These are phyloP conservation scores for Halcyon senegalensis DNA, from an alignment of 2,113 vertebrate genomes.

Conservation along the genomic window DNA sequence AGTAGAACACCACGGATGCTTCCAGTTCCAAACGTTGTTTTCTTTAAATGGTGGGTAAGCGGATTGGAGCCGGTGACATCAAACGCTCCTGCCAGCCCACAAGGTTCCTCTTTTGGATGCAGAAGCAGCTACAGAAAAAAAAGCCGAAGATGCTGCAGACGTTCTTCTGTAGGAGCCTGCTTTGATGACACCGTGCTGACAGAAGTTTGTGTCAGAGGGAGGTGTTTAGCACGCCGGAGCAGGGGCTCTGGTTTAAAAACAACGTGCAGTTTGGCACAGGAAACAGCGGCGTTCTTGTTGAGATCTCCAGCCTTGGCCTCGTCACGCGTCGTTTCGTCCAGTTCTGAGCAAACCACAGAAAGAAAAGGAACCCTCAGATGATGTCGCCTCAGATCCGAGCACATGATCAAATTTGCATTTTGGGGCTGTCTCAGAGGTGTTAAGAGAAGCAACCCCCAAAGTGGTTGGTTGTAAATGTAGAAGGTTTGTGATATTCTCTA, in stretches of 20 bases:
- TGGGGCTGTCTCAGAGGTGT: not conserved
- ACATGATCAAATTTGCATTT: not conserved
- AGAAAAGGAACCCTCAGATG: not conserved
- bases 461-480: not conserved
- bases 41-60: not conserved
- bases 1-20: not conserved
- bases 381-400: not conserved
- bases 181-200: not conserved
- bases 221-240: not conserved
- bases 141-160: not conserved
- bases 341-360: not conserved
- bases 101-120: not conserved
- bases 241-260: not conserved
- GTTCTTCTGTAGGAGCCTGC: not conserved
- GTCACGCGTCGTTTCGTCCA: not conserved
- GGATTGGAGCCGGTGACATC: not conserved
- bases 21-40: not conserved
- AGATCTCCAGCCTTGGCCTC: not conserved
- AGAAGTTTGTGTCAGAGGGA: not conserved
- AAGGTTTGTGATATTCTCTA: not conserved
- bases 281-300: not conserved
- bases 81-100: not conserved
- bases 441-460: not conserved
- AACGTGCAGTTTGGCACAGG: not conserved
- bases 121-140: not conserved